Conservation (phyloP, 2,113 vertebrate species). For the Riparia riparia region DNA sequence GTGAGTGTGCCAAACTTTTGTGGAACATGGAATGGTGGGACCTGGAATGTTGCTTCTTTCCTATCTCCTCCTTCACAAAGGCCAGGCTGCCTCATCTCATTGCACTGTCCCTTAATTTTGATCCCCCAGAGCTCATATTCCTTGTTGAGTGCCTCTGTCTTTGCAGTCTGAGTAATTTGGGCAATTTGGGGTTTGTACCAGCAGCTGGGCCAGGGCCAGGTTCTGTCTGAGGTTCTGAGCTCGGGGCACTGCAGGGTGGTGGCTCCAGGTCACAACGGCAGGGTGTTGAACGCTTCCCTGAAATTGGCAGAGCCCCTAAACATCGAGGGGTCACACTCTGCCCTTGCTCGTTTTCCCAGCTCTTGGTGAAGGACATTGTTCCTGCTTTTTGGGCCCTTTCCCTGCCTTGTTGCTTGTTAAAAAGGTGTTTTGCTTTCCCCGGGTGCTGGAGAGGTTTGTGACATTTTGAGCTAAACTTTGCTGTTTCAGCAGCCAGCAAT, state of each 20-base stretch:
- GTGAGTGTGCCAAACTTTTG: neutral
- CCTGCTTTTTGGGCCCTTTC: neutral
- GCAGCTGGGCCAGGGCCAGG: neutral
- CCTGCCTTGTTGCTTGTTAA: neutral
- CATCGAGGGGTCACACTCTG: neutral
- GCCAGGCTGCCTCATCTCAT: neutral
- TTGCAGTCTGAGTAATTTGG: neutral
- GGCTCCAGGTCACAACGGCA: neutral
- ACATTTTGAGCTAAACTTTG: constrained; percentile 24
- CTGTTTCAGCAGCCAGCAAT: constrained; percentile 24
- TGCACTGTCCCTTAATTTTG: neutral
- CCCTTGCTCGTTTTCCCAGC: neutral
- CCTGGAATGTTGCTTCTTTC: neutral
- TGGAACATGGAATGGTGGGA: neutral
- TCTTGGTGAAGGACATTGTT: neutral
- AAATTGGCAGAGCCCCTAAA: neutral
- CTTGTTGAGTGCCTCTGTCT: neutral
- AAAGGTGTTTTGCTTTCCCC: neutral
- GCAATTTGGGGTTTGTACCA: neutral
- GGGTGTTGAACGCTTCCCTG: neutral
- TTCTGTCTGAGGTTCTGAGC: neutral
- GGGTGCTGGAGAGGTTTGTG: neutral
- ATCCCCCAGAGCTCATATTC: neutral
- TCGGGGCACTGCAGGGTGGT: neutral
- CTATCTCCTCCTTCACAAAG: neutral